Percentiles rank a stretch among this genome's conserved stretches.
These are phyloP conservation scores for Chiroxiphia lanceolata DNA, from an alignment of 2,797 vertebrate genomes.

Conservation along the genomic window DNA sequence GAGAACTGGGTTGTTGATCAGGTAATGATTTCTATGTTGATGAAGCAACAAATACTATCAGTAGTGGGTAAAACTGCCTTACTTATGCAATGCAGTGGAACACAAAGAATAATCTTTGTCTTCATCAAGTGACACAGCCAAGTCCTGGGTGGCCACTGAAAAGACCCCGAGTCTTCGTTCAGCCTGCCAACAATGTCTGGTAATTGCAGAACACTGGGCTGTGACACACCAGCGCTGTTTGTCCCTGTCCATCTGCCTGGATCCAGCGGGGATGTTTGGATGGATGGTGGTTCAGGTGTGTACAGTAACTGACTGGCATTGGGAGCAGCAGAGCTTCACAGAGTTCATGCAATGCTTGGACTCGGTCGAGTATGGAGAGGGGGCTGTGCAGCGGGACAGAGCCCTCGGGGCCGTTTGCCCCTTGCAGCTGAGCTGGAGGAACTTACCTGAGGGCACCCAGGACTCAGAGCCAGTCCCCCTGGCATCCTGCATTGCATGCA, in stretches of 20 bases:
- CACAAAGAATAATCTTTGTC: not conserved
- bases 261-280: not conserved
- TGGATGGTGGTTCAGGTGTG: not conserved
- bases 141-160: not conserved
- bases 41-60: conserved; percentile 18
- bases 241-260: not conserved
- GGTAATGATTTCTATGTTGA: conserved; percentile 11
- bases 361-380: not conserved
- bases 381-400: conserved; percentile 24
- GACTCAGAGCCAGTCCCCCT: not conserved
- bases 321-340: conserved; percentile 12
- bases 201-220: accelerated
- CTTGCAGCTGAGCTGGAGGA: not conserved
- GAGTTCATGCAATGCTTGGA: conserved; percentile 56
- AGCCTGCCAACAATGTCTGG: not conserved
- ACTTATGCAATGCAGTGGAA: not conserved
- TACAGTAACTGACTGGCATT: not conserved
- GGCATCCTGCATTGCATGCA: conserved; percentile 64
- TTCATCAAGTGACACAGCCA: not conserved
- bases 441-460: conserved; percentile 58
- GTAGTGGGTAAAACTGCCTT: not conserved
- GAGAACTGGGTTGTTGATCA: not conserved
- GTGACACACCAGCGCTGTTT: not conserved
- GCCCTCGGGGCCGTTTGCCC: conserved; percentile 6
- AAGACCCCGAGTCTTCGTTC: accelerated